Base-by-base conservation (phyloP, 1,140 invertebrate genomes). In the Scylla paramamosain region DNA sequence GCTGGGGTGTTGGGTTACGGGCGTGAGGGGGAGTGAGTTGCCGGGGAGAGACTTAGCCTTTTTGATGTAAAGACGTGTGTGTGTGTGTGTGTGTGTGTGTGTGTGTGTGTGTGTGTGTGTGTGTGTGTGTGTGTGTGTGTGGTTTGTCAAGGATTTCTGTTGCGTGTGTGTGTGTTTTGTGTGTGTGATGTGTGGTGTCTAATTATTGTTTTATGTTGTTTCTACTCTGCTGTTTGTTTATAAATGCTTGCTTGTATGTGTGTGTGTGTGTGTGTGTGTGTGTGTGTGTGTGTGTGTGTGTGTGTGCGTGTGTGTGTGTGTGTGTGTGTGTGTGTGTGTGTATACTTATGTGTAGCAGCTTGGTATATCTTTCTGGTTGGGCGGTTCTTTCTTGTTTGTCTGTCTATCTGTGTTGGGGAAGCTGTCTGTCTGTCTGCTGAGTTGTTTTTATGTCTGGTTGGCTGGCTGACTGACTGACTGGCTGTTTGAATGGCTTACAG, bases 281-380 rank as follows among this genome's bases (percentile, higher is more conserved):
- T 7, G 20, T 86, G 83, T n/a, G 4, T 86, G 83, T 86, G 83
- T 86, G 83, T n/a, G 83, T 86, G 20, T 86, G 83, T 86, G 83
- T 86, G 83, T 28, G 83, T n/a, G 83, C 25, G 83, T n/a, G 83
- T 86, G 83, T 86, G 83, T 86, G 83, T 28, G 83, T 86, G 83
- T 86, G 83, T 86, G 83, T 86, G 83, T 86, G 83, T 86, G 83
- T 86, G 28, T 59, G 52, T 59, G 52, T 59, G 52, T 59, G 52
- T 20, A 8, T 77, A 20, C 25, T 7, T 77, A n/a, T 77, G 67
- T 77, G 20, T 77, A 77, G 67, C 67, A 77, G n/a, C 67, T 77
- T n/a, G 67, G 25, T n/a, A 77, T 77, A n/a, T 77, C 67, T 77
- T 77, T 77, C 67, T 77, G 67, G 10, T 77, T n/a, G 20, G 20